phyloP scores from a whole-genome alignment of 2,888 invertebrate species.

The Drosophila villosipedis region DNA sequence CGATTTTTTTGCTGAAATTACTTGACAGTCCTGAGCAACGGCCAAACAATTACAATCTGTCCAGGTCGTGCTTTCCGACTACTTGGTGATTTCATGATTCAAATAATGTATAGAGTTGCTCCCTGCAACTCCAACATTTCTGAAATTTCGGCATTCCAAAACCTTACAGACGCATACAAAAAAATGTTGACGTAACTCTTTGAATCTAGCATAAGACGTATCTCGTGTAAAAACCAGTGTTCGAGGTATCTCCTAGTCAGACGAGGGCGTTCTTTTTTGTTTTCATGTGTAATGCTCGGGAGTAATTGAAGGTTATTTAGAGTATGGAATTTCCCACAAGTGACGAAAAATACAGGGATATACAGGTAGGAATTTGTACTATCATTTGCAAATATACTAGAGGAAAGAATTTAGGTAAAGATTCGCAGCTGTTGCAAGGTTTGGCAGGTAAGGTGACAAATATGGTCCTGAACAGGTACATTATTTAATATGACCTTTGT shows the following conservation, averaged over 20 bases:
- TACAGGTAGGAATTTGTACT: background rate
- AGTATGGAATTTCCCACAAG: background rate
- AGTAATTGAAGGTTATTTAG: background rate
- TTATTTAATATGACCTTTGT: background rate
- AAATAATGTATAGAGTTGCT: background rate
- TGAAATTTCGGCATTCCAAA: background rate
- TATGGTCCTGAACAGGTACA: constrained; percentile 1
- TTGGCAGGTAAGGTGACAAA: background rate
- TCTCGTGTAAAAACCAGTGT: background rate
- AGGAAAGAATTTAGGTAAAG: background rate
- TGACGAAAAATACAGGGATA: background rate
- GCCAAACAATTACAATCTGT: too few species aligned
- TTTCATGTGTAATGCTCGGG: background rate
- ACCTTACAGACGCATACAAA: background rate
- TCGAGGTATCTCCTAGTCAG: background rate
- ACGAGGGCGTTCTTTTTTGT: background rate
- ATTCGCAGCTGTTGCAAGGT: background rate
- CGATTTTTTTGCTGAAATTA: too few species aligned
- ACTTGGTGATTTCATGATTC: too few species aligned
- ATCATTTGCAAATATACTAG: background rate
- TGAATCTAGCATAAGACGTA: background rate
- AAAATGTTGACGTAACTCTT: background rate
- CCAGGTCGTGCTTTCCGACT: too few species aligned
- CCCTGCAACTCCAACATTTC: background rate
- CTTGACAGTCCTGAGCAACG: too few species aligned